Percentiles rank a stretch among this genome's conserved stretches.
Evolutionary conservation across 2,797 vertebrate species (phyloP).

Genomic region (Anguilla anguilla): DNA sequence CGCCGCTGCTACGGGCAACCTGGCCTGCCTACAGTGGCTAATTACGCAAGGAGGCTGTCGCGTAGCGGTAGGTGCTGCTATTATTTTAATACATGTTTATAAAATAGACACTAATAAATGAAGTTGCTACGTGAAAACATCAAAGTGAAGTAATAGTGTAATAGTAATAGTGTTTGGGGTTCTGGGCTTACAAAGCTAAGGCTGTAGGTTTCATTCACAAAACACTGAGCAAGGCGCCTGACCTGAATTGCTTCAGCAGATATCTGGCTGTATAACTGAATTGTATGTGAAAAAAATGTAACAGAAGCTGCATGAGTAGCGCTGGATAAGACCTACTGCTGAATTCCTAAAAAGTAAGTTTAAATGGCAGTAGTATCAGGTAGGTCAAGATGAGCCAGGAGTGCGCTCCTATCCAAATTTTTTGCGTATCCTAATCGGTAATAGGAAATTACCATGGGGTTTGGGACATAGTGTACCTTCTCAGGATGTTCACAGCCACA

Average conservation of each 20-base stretch:
- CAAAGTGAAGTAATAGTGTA: not conserved
- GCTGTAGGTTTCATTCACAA: not conserved
- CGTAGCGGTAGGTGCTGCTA: constrained; percentile 74
- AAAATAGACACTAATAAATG: not conserved
- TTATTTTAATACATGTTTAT: not conserved
- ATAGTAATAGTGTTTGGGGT: not conserved
- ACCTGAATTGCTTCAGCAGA: not conserved
- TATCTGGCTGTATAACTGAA: not conserved
- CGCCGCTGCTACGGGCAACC: constrained; percentile 92
- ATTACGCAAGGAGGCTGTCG: constrained; percentile 84
- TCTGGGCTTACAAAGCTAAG: not conserved
- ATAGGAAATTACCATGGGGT: not conserved
- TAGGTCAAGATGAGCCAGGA: not conserved
- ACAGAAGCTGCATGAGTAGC: not conserved
- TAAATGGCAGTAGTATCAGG: not conserved
- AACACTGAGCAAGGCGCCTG: not conserved
- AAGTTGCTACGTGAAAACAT: not conserved
- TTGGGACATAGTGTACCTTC: not conserved
- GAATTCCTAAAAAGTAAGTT: not conserved
- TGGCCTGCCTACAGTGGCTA: constrained; percentile 91
- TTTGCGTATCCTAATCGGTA: not conserved
- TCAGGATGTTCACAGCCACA: not conserved
- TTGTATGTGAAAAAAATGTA: not conserved
- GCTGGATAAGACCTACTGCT: not conserved
- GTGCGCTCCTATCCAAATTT: not conserved